Base-by-base conservation (phyloP, 2,888 invertebrate species). In the Drosophila bunnanda region DNA sequence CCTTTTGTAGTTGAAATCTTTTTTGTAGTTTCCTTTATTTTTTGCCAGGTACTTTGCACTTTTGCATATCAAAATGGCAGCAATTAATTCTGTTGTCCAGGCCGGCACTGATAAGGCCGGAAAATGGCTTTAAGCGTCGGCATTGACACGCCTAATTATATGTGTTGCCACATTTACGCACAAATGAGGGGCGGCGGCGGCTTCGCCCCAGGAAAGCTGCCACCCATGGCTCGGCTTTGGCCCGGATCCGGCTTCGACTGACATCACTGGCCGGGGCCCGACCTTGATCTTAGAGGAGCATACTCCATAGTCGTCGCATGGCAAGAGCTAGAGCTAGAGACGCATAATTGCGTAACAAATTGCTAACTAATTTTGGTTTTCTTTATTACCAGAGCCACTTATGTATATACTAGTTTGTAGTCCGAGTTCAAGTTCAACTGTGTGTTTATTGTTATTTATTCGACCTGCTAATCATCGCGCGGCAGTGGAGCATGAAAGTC, bases 121-220 rank as follows among this genome's bases (percentile, higher is more conserved):
- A 75, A 79, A 86, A 88, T 79, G 84, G 79, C 84, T 75, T 75
- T 44, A 81, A 84, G 89, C 89, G 75, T 81, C 61, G 89, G 74
- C 82, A 88, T 86, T 90, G 89, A 86, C 90, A 90, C 89, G 89
- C 88, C 84, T 81, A 88, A 82, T 89, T 90, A 82, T 80, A 75
- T 73, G 72, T 73, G 72, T 89, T 90, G 83, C 85, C 80, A 88
- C 79, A 69, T 77, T 80, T 79, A 82, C 82, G 75, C 77, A 68
- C 69, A 55, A 67, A 73, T 61, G 70, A 61, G 69, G 69, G 77
- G 77, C 74, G 78, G 52, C 62, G 25, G 66, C 50, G 55, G 57
- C 53, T 53, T 17, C 22, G 32, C 17, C 17, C 58, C 52, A 78
- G 65, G 57, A 70, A 74, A 74, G 83, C 71, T 86, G 46, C 46